Base-by-base conservation (phyloP, 1,140 invertebrate genomes). In the Thaumatotibia leucotreta region DNA sequence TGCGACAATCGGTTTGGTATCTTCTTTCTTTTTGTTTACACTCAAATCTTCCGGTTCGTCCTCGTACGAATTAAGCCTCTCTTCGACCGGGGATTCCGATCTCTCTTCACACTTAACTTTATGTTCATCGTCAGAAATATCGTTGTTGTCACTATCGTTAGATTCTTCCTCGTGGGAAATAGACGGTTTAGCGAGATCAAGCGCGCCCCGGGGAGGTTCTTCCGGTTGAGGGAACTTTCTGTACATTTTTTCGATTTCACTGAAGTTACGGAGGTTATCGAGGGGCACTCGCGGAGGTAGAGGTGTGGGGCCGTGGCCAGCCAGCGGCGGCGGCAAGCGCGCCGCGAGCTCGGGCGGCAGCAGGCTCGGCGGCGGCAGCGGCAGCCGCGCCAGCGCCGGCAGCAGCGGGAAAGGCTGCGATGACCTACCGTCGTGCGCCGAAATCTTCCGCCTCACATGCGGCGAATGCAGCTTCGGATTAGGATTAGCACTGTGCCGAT, bases 391-490 rank as follows among this genome's bases (percentile, higher is more conserved):
- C 58, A 90, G 92, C 24, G 94, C 93, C 0, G 94, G 94, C 6
- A 96, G 83, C 1, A 96, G 78, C 11, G 95, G 94, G 78, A 96
- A 96, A n/a, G 96, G 95, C 90, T 97, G 96, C 4, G 97, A 93
- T 32, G 96, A 97, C 24, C 97, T 93, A 0, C 97, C 97, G 81
- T 98, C 97, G 78, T 98, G 97, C 1, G 97, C 96, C 54, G 97
- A 97, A 68, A 98, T 97, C 92, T 98, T 98, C 72, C 97, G 92
- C 31, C 97, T 92, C 29, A 97, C 92, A 84, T 99, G 97, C 3
- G 98, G 97, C 22, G 97, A 99, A 87, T 99, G 99, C 4, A 99
- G 91, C 89, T 99, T 99, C 0, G 99, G 98, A 92, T 99, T 99
- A 0, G 98, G 98, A 89, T 99, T 99, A 20, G 98, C 98, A 85